Conservation (phyloP, 2,113 vertebrate genomes). For the Hyperopisus bebe region DNA sequence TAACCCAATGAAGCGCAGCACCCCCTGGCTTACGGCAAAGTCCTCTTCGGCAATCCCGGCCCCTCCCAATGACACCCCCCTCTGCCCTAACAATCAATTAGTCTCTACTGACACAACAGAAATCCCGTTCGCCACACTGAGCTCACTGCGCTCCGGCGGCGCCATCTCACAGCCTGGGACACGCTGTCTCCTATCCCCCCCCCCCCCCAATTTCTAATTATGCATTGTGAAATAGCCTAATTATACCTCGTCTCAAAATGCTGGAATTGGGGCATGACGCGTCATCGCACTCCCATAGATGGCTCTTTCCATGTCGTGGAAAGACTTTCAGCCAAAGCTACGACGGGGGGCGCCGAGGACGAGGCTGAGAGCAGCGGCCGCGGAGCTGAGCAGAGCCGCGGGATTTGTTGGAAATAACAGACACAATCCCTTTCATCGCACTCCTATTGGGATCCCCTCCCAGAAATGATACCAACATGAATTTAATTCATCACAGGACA, state of each 20-base stretch:
- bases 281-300: background rate
- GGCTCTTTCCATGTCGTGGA: background rate
- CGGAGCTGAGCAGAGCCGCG: background rate
- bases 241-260: background rate
- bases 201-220: background rate
- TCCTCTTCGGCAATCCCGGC: slow-evolving; percentile 47
- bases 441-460: background rate
- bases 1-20: background rate
- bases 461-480: background rate
- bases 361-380: background rate
- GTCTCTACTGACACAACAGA: slow-evolving; percentile 91
- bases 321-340: background rate
- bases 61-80: slow-evolving; percentile 54
- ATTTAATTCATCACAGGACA: background rate
- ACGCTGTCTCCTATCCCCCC: background rate
- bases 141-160: slow-evolving; percentile 66
- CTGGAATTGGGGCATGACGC: background rate
- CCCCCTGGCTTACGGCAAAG: background rate
- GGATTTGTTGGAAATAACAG: background rate
- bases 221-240: background rate
- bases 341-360: background rate
- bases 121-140: slow-evolving; percentile 74
- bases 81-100: slow-evolving; percentile 83
- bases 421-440: background rate
- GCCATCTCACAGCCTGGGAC: background rate